Evolutionary conservation across 2,797 vertebrate species (phyloP), one percentile per base, ranked within the genome.

Genomic region (Darevskia mixta): DNA sequence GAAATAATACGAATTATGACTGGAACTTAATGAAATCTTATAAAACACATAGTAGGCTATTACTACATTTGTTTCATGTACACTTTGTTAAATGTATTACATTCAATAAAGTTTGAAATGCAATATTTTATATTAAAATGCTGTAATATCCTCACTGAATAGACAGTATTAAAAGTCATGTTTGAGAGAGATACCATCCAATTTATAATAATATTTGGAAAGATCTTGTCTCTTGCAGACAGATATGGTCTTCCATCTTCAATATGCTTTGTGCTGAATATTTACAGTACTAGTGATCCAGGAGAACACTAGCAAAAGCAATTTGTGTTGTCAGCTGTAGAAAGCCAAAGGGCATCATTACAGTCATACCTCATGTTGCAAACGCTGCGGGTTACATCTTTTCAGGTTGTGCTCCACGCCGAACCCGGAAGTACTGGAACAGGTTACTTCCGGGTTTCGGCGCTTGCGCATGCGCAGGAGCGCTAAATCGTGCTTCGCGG

Each of bases 21-120:
- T 25, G 78, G 25, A 18, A 89, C 85, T 91, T 90, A 88, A 82
- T 66, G 49, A 81, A 84, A 45, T 90, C 71, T 87, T 91, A 77
- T 82, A 18, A 89, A 38, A 88, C 67, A 5, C 25, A 43, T 11
- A 78, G 49, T 66, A 5, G 13, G 4, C 43, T 58, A 35, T 69
- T 81, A 76, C 43, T 90, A 75, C 61, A 38, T 55, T 71, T 87
- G 15, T 86, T 71, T 79, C 1, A 20, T 23, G 35, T 35, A 5
- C 29, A 73, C 72, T 69, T 11, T 61, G 77, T 75, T 29, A 82
- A 82, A 82, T 82, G 11, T 32, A 73, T 83, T 83, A 78, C 25
- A 3, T 88, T 89, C 83, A 49, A 25, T 35, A 17, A 83, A 69
- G 45, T 87, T n/a, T 75, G 27, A 8, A 78, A 87, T 75, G 61